Evolutionary conservation across 2,888 invertebrate genomes (phyloP).

Genomic region (Heliconius ismenius): DNA sequence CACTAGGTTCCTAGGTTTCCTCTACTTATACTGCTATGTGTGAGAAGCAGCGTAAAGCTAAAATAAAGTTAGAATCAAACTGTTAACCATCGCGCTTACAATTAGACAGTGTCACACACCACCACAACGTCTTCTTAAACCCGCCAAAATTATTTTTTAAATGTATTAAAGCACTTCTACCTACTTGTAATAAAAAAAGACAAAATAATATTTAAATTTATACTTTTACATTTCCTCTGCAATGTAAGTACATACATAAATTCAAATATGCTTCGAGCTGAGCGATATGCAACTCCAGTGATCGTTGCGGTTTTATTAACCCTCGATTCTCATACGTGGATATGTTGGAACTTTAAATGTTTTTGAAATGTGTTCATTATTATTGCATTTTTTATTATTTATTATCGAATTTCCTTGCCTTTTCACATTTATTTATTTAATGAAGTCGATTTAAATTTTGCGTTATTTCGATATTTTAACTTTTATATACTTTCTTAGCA

Average conservation of each 20-base stretch:
- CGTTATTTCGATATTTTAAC: not conserved
- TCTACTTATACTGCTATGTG: no score
- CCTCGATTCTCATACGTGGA: constrained; percentile 1
- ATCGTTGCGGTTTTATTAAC: constrained; percentile 25
- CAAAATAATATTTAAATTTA: constrained; percentile 11
- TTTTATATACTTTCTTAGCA: no score
- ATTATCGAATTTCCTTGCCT: not conserved
- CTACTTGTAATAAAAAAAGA: not conserved
- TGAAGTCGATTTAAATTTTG: not conserved
- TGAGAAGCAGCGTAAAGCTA: no score
- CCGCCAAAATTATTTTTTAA: not conserved
- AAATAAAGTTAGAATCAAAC: no score
- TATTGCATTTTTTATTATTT: not conserved
- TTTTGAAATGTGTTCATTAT: not conserved
- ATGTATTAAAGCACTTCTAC: not conserved
- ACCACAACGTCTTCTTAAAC: no score
- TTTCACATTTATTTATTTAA: not conserved
- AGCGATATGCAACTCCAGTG: constrained; percentile 21
- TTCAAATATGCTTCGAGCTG: constrained; percentile 18
- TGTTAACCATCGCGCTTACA: not conserved
- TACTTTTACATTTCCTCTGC: not conserved
- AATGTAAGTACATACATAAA: not conserved
- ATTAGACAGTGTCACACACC: not conserved
- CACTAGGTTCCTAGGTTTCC: no score
- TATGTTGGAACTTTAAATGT: constrained; percentile 1